A percentile compares a stretch with the other conserved stretches of the same genome.
These are phyloP conservation scores for Eunapius fragilis DNA, from an alignment of 37 sponge, comb jelly and placozoan genomes.

Conservation along the genomic window DNA sequence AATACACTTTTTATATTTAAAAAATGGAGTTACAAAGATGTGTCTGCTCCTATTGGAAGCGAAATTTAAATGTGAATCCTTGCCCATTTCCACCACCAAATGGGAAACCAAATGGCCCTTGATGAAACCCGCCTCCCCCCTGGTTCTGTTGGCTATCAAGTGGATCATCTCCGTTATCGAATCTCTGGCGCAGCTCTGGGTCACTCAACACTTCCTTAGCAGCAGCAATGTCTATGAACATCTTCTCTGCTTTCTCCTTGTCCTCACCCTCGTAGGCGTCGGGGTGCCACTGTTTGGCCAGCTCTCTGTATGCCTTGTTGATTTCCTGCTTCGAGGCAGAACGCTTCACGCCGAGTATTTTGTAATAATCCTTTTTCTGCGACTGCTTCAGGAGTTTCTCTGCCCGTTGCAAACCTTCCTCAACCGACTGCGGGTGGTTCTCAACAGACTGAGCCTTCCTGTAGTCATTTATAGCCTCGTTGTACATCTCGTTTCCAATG, in stretches of 20 bases:
- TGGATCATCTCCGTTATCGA: constrained; percentile 98
- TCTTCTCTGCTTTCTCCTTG: constrained; percentile 94
- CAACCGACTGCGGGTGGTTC: constrained; percentile 58
- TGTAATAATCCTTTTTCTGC: constrained; percentile 98
- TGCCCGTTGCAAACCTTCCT: constrained; percentile 91
- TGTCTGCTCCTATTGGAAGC: neutral
- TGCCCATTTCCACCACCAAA: constrained; percentile 67
- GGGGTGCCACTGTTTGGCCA: constrained; percentile 94
- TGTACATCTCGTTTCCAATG: constrained; percentile 83
- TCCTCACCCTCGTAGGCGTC: constrained; percentile 88
- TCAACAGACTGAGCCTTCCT: constrained; percentile 81
- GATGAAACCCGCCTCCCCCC: constrained; percentile 60
- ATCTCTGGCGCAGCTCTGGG: constrained; percentile 89
- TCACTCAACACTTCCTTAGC: constrained; percentile 98
- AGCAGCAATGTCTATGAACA: constrained; percentile 97
- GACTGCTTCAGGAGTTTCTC: constrained; percentile 94
- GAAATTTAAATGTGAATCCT: constrained; percentile 93
- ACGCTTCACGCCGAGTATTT: constrained; percentile 94
- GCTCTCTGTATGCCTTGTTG: constrained; percentile 91
- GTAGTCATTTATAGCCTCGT: constrained; percentile 91
- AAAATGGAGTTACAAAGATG: neutral
- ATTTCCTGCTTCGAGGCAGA: constrained; percentile 87
- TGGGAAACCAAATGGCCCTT: constrained; percentile 70
- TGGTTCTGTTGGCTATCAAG: constrained; percentile 88
- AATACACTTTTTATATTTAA: neutral